Conservation (phyloP, 2,113 vertebrate species). For the Oncorhynchus clarkii region DNA sequence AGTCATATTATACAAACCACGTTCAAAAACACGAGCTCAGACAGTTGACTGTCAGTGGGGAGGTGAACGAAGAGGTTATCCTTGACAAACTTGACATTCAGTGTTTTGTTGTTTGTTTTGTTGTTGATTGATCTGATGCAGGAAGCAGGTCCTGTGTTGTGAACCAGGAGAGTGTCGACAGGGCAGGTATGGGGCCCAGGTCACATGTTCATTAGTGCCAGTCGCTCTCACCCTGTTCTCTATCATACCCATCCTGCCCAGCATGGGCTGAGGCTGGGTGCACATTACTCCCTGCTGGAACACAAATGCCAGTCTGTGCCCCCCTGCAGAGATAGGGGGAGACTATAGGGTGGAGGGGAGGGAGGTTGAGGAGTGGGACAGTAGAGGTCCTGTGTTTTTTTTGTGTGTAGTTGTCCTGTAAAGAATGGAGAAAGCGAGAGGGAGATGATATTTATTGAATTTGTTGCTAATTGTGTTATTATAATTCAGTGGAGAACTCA, state of each 20-base stretch:
- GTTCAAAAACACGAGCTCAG: background rate
- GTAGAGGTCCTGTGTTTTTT: background rate
- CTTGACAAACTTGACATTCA: background rate
- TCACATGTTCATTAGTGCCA: slow-evolving; percentile 40
- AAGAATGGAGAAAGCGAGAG: background rate
- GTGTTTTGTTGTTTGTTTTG: no score
- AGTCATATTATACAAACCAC: background rate
- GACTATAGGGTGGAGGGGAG: background rate
- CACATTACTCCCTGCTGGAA: slow-evolving; percentile 57
- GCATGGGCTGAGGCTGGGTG: slow-evolving; percentile 50
- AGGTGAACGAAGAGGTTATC: background rate
- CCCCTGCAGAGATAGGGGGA: slow-evolving; percentile 27
- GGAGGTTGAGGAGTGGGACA: background rate
- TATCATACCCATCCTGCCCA: slow-evolving; percentile 45
- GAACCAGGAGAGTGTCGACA: slow-evolving; percentile 2
- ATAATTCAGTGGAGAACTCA: no score
- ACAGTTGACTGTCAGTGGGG: background rate
- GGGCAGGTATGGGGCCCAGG: slow-evolving; percentile 20
- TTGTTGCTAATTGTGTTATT: no score
- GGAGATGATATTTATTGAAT: background rate
- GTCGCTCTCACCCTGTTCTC: background rate
- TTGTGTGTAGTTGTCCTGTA: slow-evolving; percentile 17
- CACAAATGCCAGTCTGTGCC: slow-evolving; percentile 68
- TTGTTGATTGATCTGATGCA: no score
- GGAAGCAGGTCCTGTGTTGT: background rate